Evolutionary conservation across 2,113 vertebrate genomes (phyloP).

Genomic region (Helogale parvula): DNA sequence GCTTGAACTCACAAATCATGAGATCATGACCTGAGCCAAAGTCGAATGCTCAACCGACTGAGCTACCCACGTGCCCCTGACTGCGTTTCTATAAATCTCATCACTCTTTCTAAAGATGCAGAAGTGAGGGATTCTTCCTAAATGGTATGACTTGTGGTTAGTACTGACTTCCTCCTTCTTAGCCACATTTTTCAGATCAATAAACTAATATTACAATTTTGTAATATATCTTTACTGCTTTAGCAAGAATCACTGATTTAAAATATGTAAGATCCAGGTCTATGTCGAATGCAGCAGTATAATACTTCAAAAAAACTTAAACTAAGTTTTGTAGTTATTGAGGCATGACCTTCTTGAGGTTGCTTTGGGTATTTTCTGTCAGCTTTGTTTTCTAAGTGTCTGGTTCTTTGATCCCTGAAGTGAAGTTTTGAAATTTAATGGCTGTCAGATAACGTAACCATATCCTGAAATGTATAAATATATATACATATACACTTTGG

Average conservation of each 20-base stretch:
- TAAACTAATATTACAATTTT: not conserved
- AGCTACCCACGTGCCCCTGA: not conserved
- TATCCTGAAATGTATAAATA: not conserved
- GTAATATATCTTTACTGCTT: not conserved
- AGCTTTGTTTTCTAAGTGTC: slow-evolving; percentile 35
- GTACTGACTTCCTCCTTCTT: slow-evolving; percentile 6
- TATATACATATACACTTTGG: not conserved
- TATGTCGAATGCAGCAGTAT: not conserved
- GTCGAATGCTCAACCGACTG: too few species aligned
- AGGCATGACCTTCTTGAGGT: not conserved
- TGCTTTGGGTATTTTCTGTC: not conserved
- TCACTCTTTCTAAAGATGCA: slow-evolving; percentile 2
- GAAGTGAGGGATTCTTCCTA: not conserved
- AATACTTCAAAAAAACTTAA: slow-evolving; percentile 7
- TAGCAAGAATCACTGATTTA: not conserved
- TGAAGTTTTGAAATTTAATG: slow-evolving; percentile 18
- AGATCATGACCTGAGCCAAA: too few species aligned
- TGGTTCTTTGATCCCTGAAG: slow-evolving; percentile 32
- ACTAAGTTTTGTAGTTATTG: not conserved
- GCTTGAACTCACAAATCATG: too few species aligned
- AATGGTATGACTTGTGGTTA: not conserved
- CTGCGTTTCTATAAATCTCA: not conserved
- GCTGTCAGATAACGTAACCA: not conserved
- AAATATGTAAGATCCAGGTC: not conserved
- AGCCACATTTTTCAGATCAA: slow-evolving; percentile 13